These are phyloP conservation scores for Caenorhabditis imperialis DNA, from an alignment of 2,888 invertebrate genomes.

Conservation along the genomic window DNA sequence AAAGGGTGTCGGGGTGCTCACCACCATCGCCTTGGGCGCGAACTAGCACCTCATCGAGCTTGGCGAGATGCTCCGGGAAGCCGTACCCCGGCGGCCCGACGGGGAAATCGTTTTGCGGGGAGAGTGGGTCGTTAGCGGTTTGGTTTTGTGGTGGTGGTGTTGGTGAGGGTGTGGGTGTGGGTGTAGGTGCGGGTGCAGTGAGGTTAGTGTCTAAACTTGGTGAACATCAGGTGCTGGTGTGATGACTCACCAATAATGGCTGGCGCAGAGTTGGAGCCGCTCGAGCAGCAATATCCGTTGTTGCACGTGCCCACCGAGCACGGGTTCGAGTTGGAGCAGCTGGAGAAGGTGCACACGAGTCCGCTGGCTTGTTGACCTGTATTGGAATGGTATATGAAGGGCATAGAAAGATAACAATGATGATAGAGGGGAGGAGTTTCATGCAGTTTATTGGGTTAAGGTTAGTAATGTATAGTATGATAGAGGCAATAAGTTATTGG, in stretches of 20 bases:
- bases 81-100: conserved; percentile 71
- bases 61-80: conserved; percentile 67
- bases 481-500: too few relatives aligned
- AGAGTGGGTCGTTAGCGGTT: conserved; percentile 23
- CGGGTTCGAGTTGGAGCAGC: conserved; percentile 74
- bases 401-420: too few relatives aligned
- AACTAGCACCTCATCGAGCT: conserved; percentile 70
- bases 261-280: conserved; percentile 41
- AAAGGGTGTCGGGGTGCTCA: conserved; percentile 33
- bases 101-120: conserved; percentile 68
- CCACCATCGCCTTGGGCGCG: conserved; percentile 73
- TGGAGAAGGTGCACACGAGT: conserved; percentile 75
- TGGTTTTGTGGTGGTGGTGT: conserved; percentile 29
- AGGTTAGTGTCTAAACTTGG: too few relatives aligned
- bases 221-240: neutral
- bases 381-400: too few relatives aligned
- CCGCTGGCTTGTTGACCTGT: conserved; percentile 63
- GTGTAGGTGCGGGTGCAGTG: neutral
- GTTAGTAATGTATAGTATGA: too few relatives aligned
- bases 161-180: conserved; percentile 24
- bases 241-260: conserved; percentile 60
- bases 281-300: conserved; percentile 77
- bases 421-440: conserved; percentile 15
- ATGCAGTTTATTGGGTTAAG: conserved; percentile 49
- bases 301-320: conserved; percentile 76